These are phyloP conservation scores for Tiliacea aurago DNA, from an alignment of 2,888 invertebrate genomes.

Conservation along the genomic window DNA sequence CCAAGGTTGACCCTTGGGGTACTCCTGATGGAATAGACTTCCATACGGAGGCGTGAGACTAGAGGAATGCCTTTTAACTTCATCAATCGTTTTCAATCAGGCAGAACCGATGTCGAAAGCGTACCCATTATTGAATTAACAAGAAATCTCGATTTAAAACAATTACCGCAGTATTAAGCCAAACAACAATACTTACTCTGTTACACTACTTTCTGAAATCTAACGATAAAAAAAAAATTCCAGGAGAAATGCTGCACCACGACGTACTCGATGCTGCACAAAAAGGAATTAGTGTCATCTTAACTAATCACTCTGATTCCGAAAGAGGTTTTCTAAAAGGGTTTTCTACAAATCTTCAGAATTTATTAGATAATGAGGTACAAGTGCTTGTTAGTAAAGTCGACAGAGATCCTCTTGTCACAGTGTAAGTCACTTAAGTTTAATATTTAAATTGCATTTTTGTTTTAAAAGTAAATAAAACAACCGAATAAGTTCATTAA, in stretches of 20 bases:
- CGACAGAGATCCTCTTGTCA: constrained; percentile 95
- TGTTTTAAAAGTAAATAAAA: constrained; percentile 46
- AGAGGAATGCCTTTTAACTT: neutral
- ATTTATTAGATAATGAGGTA: constrained; percentile 86
- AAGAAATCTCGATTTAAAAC: too few species aligned
- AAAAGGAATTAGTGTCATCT: constrained; percentile 94
- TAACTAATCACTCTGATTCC: constrained; percentile 98
- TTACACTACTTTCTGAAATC: neutral
- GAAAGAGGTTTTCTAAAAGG: constrained; percentile 95
- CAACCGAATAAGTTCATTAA: constrained; percentile 41
- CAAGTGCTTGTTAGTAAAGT: constrained; percentile 92
- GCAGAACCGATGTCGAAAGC: too few species aligned
- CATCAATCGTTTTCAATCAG: too few species aligned
- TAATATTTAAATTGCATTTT: constrained; percentile 1
- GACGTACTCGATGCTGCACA: constrained; percentile 97
- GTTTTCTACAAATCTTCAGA: constrained; percentile 86
- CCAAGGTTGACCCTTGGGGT: neutral
- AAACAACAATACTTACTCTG: neutral
- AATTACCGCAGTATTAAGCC: too few species aligned
- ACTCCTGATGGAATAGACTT: neutral
- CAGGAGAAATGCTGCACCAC: constrained; percentile 98
- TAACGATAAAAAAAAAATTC: constrained; percentile 42
- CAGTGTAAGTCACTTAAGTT: constrained; percentile 87
- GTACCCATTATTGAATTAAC: too few species aligned
- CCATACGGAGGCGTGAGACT: neutral